Conservation (phyloP, 2,113 vertebrate genomes). For the Rhizomys pruinosus region DNA sequence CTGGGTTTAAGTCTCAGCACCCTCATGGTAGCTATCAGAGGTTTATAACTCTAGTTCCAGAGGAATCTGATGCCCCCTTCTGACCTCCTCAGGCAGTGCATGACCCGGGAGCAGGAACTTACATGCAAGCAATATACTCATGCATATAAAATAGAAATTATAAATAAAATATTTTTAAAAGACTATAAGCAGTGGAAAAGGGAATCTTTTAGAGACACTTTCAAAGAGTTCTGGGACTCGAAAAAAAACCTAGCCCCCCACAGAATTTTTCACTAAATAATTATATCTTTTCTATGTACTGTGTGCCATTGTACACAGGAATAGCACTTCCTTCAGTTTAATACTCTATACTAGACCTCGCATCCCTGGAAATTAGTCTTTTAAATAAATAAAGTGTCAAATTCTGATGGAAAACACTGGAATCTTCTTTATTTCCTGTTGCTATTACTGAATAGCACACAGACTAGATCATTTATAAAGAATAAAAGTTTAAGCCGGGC, state of each 20-base stretch:
- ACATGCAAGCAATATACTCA: too few species aligned
- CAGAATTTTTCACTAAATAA: constrained; percentile 32
- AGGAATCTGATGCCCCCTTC: too few species aligned
- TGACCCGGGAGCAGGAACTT: too few species aligned
- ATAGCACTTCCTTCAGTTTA: background rate
- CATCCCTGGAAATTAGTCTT: background rate
- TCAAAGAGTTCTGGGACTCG: background rate
- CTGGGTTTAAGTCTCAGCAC: too few species aligned
- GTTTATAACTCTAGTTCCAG: too few species aligned
- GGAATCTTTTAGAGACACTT: background rate
- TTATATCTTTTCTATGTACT: background rate
- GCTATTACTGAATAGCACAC: too few species aligned
- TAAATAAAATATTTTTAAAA: too few species aligned
- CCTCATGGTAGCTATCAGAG: too few species aligned
- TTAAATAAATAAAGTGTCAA: constrained; percentile 16
- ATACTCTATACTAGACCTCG: background rate
- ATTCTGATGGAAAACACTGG: background rate
- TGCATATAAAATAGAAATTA: too few species aligned
- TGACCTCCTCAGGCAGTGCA: too few species aligned
- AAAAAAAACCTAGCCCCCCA: background rate
- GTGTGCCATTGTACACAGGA: background rate
- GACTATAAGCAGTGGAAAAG: background rate
- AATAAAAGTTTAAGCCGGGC: background rate
- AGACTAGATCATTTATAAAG: background rate
- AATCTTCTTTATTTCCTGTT: background rate